Evolutionary conservation across 2,888 invertebrate species (phyloP).

Genomic region (Lomographa bimaculata): DNA sequence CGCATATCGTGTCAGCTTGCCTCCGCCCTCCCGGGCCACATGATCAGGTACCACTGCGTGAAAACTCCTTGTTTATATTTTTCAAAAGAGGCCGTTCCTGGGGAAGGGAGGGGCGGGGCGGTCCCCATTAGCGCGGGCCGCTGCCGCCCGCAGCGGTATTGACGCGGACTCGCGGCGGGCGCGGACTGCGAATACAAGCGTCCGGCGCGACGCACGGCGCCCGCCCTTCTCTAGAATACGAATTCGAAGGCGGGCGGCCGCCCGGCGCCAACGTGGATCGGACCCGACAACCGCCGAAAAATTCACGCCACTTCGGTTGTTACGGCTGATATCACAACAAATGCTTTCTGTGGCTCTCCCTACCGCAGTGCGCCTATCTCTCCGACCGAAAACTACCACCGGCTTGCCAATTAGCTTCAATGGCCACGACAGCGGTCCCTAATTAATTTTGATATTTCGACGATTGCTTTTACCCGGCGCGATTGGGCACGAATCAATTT

Average conservation of each 20-base stretch:
- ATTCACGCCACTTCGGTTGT: constrained; percentile 4
- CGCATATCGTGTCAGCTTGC: constrained; percentile 90
- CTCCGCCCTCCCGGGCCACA: constrained; percentile 83
- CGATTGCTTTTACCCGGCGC: constrained; percentile 6
- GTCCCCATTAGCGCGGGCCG: constrained; percentile 8
- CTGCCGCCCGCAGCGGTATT: constrained; percentile 8
- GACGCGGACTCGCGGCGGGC: constrained; percentile 6
- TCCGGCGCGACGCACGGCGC: background rate
- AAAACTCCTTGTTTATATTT: constrained; percentile 73
- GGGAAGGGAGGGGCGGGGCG: constrained; percentile 5
- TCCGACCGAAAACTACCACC: constrained; percentile 47
- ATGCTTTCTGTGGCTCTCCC: constrained; percentile 37
- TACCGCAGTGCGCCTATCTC: constrained; percentile 41
- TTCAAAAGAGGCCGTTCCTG: constrained; percentile 23
- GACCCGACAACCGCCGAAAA: background rate
- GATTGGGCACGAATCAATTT: background rate
- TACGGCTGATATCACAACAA: constrained; percentile 5
- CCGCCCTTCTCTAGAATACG: too few species aligned
- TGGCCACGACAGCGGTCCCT: constrained; percentile 66
- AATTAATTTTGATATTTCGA: constrained; percentile 47
- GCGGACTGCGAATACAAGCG: background rate
- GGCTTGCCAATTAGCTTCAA: constrained; percentile 73
- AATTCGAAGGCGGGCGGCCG: too few species aligned
- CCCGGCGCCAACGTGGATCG: too few species aligned
- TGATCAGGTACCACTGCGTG: constrained; percentile 81